Evolutionary conservation across 2,797 vertebrate genomes (phyloP), one percentile per base, ranked within the genome.

Genomic region (Hoplostethus atlanticus): DNA sequence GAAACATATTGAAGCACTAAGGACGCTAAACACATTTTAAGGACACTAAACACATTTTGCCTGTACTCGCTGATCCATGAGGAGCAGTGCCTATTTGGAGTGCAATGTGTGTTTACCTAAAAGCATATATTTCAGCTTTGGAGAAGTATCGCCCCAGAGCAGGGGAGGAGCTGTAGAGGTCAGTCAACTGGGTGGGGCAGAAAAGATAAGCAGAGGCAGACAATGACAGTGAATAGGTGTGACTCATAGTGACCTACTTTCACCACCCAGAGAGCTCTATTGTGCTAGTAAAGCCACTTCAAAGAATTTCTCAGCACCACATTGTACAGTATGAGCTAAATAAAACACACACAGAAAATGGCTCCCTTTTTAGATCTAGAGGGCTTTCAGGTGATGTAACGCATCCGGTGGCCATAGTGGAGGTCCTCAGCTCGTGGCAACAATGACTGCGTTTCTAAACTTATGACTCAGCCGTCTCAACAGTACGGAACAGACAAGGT

Each of bases 101-200:
- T 6, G 11, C 5, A 30, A 16, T 7, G 53, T 6, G 36, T 17
- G 17, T 68, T 83, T 85, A 94, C 93, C 92, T 84, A 68, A 91
- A 84, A 64, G 51, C 12, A 0, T 6, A 1, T 7, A 91, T 77
- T 15, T 79, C 64, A 0, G 77, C 87, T 0, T 38, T 6, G 10
- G 60, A 68, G 80, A 94, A 93, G 80, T 92, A 94, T 12, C 92
- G 81, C 5, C 88, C 90, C 70, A 94, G 85, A 46, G 92, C 91
- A 3, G 83, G 82, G 3, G 94, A 94, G 58, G 79, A 51, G 17
- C 3, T 61, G 86, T 89, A 94, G 44, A 92, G 42, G 5, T 58
- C 74, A 8, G 34, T 5, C 21, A 94, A 59, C 93, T 94, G 80
- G 71, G 77, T 53, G 73, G 46, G 51, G 73, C 73, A 71, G 61